Evolutionary conservation across 2,888 invertebrate genomes (phyloP).

Genomic region (Altica lythri): DNA sequence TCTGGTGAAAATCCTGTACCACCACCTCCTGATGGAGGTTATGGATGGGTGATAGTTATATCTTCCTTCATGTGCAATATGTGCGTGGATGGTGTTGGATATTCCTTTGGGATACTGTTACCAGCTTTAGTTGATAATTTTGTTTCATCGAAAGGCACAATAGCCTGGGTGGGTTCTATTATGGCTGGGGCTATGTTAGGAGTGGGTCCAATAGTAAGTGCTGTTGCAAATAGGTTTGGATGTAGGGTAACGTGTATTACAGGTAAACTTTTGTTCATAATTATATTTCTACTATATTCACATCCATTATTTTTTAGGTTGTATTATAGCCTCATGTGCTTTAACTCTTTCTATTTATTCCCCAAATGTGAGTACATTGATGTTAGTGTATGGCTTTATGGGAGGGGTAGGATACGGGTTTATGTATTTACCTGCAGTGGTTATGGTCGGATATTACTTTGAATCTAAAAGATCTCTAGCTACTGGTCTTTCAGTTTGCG

Average conservation of each 20-base stretch:
- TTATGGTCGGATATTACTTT: conserved; percentile 96
- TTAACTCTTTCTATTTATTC: conserved; percentile 87
- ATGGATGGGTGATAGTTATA: conserved; percentile 92
- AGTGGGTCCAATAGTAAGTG: conserved; percentile 93
- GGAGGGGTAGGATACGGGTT: conserved; percentile 64
- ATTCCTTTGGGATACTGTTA: conserved; percentile 94
- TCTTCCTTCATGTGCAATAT: conserved; percentile 97
- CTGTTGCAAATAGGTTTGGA: conserved; percentile 90
- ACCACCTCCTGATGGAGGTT: conserved; percentile 89
- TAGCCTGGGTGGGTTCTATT: conserved; percentile 92
- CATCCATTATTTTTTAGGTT: conserved; percentile 4
- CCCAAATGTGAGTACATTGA: conserved; percentile 82
- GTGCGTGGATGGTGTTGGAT: conserved; percentile 98
- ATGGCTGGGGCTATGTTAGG: conserved; percentile 94
- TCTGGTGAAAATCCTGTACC: conserved; percentile 78
- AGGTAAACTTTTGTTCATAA: conserved; percentile 61
- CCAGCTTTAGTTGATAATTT: conserved; percentile 79
- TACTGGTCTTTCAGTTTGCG: conserved; percentile 93
- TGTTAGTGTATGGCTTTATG: conserved; percentile 76
- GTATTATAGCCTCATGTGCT: conserved; percentile 81
- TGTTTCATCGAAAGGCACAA: conserved; percentile 84
- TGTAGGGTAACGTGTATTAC: conserved; percentile 91
- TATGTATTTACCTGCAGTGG: conserved; percentile 83
- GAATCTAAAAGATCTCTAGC: conserved; percentile 93
- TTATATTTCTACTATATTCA: neutral